These are phyloP conservation scores for Atta colombica DNA, from an alignment of 1,140 invertebrate species.

Conservation along the genomic window DNA sequence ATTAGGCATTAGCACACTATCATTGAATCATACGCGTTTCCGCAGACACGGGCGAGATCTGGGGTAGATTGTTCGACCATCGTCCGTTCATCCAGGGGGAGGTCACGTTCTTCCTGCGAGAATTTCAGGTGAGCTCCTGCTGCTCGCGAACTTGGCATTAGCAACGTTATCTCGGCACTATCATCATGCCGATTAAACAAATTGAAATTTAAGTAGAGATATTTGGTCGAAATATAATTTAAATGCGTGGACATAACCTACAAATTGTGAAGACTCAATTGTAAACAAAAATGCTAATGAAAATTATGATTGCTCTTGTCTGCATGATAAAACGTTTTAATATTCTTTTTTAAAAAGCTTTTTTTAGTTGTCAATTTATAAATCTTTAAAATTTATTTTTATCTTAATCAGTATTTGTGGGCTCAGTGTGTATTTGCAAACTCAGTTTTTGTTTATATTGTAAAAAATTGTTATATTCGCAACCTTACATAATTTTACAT, in stretches of 20 bases:
- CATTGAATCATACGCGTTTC: slow-evolving; percentile 60
- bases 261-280: not conserved
- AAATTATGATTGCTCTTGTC: not conserved
- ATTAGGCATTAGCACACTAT: slow-evolving; percentile 59
- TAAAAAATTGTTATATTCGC: no score
- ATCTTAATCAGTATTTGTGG: not conserved
- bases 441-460: no score
- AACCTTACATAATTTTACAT: no score
- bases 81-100: slow-evolving; percentile 93
- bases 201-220: slow-evolving; percentile 29
- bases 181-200: not conserved
- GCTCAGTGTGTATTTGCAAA: no score
- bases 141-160: not conserved
- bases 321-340: not conserved
- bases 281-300: not conserved
- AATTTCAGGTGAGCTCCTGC: slow-evolving; percentile 91
- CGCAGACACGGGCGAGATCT: slow-evolving; percentile 93
- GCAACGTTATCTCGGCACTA: not conserved
- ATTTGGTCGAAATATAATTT: not conserved
- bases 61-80: slow-evolving; percentile 94
- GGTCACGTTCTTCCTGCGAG: slow-evolving; percentile 92
- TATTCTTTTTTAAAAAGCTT: slow-evolving; percentile 1
- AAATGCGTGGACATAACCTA: slow-evolving; percentile 2
- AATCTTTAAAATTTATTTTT: slow-evolving; percentile 7
- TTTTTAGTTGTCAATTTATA: slow-evolving; percentile 50